A percentile compares a stretch with the other conserved stretches of the same genome.
phyloP scores from a whole-genome alignment of 2,113 vertebrate genomes.

The Ariopsis seemanni region DNA sequence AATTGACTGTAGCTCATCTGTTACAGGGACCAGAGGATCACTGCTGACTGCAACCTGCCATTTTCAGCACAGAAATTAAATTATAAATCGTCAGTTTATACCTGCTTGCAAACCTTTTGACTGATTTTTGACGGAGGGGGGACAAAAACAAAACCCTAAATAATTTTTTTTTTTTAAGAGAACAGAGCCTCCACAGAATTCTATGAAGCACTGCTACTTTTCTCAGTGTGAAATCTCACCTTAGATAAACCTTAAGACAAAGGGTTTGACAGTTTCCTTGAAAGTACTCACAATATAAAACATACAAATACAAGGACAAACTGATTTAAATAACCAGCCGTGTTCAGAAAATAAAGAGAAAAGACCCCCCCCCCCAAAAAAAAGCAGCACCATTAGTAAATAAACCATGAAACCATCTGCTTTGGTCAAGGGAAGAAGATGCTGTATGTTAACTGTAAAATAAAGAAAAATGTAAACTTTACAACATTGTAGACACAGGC shows the following conservation, averaged over 20 bases:
- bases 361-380: background rate
- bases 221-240: constrained; percentile 4
- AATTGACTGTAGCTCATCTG: background rate
- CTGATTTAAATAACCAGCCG: background rate
- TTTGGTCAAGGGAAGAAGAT: background rate
- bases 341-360: background rate
- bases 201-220: constrained; percentile 7
- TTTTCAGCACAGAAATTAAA: background rate
- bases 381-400: background rate
- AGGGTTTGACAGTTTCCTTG: constrained; percentile 17
- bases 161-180: too few relatives aligned
- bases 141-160: background rate
- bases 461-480: background rate
- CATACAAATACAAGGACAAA: background rate
- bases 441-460: background rate
- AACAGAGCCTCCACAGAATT: background rate
- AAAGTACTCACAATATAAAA: background rate
- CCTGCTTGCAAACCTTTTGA: background rate
- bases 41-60: background rate
- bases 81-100: background rate
- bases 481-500: background rate
- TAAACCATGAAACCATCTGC: background rate
- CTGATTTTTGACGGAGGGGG: background rate
- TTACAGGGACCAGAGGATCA: background rate
- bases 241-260: background rate